Evolutionary conservation across 92 coral and sea anemone genomes (phyloP).

Genomic region (Zoanthus gigantus): DNA sequence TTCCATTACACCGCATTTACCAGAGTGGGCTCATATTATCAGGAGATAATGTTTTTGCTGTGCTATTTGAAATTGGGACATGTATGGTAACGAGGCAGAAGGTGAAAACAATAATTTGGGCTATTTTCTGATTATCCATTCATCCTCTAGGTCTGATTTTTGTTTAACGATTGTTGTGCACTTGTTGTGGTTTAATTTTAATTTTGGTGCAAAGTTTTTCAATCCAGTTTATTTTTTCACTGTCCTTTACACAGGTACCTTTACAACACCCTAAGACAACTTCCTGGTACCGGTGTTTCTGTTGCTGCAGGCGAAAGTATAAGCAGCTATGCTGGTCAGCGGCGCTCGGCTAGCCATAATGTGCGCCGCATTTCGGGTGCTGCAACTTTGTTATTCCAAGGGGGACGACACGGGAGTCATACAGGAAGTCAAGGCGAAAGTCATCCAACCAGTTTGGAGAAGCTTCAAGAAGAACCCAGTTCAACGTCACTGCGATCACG

Average conservation of each 20-base stretch:
- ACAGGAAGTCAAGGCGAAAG: slow-evolving; percentile 5
- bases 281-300: slow-evolving; percentile 14
- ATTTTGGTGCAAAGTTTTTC: too few species aligned
- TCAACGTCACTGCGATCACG: slow-evolving; percentile 40
- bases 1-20: too few species aligned
- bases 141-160: too few species aligned
- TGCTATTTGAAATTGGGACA: too few species aligned
- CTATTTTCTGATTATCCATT: too few species aligned
- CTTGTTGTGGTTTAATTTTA: too few species aligned
- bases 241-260: slow-evolving; percentile 2
- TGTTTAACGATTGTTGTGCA: too few species aligned
- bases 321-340: slow-evolving; percentile 11
- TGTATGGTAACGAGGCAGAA: too few species aligned
- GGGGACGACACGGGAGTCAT: not conserved
- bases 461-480: slow-evolving; percentile 35
- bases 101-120: too few species aligned
- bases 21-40: too few species aligned
- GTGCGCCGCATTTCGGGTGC: slow-evolving; percentile 79
- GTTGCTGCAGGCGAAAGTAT: slow-evolving; percentile 3
- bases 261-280: slow-evolving; percentile 29
- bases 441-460: slow-evolving; percentile 25
- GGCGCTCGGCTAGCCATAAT: slow-evolving; percentile 65
- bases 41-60: too few species aligned
- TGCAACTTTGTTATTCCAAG: slow-evolving; percentile 60
- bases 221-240: too few species aligned